Percentiles rank a stretch among this genome's conserved stretches.
Evolutionary conservation across 2,113 vertebrate species (phyloP).

Genomic region (Datnioides undecimradiatus): DNA sequence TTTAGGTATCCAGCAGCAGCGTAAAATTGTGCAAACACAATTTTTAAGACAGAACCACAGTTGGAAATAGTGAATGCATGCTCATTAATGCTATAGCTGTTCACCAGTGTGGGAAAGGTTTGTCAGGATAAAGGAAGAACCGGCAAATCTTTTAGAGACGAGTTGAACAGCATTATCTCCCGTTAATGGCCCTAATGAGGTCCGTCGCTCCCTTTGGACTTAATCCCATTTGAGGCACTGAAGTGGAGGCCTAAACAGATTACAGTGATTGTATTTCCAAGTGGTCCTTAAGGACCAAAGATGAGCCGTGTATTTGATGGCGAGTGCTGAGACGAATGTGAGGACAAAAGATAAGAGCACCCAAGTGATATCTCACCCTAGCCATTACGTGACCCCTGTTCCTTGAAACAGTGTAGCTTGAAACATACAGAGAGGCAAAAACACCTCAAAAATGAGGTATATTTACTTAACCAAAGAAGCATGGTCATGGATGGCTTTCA

Average conservation of each 20-base stretch:
- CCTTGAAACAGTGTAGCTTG: not conserved
- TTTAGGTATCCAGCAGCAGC: too few relatives aligned
- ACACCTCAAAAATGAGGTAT: too few relatives aligned
- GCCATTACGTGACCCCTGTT: not conserved
- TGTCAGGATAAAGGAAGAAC: not conserved
- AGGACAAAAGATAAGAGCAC: constrained; percentile 30
- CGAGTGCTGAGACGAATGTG: constrained; percentile 31
- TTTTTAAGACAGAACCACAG: not conserved
- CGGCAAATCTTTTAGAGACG: constrained; percentile 18
- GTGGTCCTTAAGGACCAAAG: constrained; percentile 20
- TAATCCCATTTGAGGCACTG: constrained; percentile 62
- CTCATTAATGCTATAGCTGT: not conserved
- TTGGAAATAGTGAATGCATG: not conserved
- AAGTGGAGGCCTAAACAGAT: constrained; percentile 56
- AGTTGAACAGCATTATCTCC: constrained; percentile 27
- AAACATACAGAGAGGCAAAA: too few relatives aligned
- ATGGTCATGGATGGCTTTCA: too few relatives aligned
- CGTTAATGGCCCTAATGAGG: constrained; percentile 59
- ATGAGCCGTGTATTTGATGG: constrained; percentile 14
- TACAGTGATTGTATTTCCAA: constrained; percentile 58
- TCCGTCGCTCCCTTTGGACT: constrained; percentile 35
- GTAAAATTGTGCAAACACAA: too few relatives aligned
- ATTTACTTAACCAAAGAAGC: too few relatives aligned
- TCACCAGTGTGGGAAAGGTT: not conserved
- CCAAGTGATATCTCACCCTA: constrained; percentile 3